Conservation (phyloP, 1,140 invertebrate genomes). For the Macrosteles quadrilineatus region DNA sequence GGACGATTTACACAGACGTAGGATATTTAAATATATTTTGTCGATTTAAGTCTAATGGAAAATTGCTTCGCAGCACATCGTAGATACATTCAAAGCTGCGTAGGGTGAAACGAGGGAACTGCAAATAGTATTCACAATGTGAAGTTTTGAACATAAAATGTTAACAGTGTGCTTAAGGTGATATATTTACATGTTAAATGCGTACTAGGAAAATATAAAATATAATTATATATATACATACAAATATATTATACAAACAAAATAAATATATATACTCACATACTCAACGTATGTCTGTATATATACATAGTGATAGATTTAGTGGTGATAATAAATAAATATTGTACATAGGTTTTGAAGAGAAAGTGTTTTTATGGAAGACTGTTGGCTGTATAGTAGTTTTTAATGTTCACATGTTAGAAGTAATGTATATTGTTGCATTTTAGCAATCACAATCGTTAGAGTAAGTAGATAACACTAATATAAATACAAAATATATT, state of each 20-base stretch:
- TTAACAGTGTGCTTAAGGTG: constrained; percentile 30
- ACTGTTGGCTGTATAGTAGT: constrained; percentile 29
- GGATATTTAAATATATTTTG: background rate
- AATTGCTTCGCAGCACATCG: constrained; percentile 2
- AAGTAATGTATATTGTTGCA: constrained; percentile 18
- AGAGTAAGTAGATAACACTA: constrained; percentile 20
- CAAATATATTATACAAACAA: constrained; percentile 17
- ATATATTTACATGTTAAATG: constrained; percentile 33
- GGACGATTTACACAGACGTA: background rate
- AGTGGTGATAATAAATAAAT: constrained; percentile 21
- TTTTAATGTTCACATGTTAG: constrained; percentile 26
- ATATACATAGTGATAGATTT: background rate
- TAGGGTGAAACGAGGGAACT: constrained; percentile 1
- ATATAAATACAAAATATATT: constrained; percentile 21
- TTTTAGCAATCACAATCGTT: constrained; percentile 31
- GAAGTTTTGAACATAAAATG: constrained; percentile 24
- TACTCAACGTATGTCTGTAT: too few relatives aligned
- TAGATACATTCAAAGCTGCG: constrained; percentile 5
- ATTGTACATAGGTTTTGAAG: constrained; percentile 28
- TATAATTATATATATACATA: constrained; percentile 19
- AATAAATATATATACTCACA: constrained; percentile 26
- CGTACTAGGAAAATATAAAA: constrained; percentile 12
- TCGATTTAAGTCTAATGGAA: background rate
- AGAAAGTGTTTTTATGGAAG: constrained; percentile 29
- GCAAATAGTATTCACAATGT: constrained; percentile 30